Evolutionary conservation across 2,113 vertebrate species (phyloP).

Genomic region (Pimephales promelas): DNA sequence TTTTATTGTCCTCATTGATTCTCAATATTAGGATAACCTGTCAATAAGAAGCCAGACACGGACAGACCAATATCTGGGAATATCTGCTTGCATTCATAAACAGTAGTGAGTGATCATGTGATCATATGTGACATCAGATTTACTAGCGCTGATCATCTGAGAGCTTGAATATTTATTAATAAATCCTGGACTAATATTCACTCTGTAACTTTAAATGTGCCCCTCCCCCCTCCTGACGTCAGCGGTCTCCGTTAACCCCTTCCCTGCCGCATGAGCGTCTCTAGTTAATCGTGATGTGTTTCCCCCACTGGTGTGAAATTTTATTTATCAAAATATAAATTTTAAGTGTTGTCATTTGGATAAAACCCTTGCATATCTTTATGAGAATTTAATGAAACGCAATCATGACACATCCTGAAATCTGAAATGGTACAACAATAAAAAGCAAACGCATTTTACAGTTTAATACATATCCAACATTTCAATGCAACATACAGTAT

Average conservation of each 20-base stretch:
- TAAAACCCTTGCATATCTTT: neutral
- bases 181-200: neutral
- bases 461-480: neutral
- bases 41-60: neutral
- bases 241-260: neutral
- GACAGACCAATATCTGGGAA: neutral
- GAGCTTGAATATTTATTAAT: neutral
- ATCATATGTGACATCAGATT: neutral
- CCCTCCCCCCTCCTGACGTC: neutral
- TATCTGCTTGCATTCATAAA: neutral
- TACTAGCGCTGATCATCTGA: neutral
- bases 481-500: neutral
- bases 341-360: neutral
- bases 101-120: neutral
- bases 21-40: neutral
- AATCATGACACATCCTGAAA: neutral
- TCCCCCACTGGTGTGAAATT: neutral
- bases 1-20: neutral
- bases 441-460: neutral
- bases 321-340: neutral
- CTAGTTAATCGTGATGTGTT: neutral
- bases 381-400: neutral
- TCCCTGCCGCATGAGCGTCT: neutral
- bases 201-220: conserved; percentile 6
- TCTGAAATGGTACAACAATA: neutral